A percentile compares a stretch with the other conserved stretches of the same genome.
These are phyloP conservation scores for Ditylenchus weischeri DNA, from an alignment of 2,888 invertebrate species.

Conservation along the genomic window DNA sequence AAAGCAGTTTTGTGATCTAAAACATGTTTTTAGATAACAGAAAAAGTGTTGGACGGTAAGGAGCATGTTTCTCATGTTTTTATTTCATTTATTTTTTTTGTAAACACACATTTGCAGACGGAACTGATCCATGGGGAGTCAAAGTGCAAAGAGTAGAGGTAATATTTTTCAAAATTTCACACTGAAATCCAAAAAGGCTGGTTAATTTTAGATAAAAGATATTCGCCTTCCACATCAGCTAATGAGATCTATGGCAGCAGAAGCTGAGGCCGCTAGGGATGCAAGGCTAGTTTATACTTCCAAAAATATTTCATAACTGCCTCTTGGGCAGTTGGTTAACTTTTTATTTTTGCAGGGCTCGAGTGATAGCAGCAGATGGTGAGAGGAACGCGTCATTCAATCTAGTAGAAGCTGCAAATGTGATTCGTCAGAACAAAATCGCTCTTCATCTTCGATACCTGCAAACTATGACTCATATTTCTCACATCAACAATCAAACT, in stretches of 20 bases:
- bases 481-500: constrained; percentile 45
- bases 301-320: too few species aligned
- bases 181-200: background rate
- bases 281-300: constrained; percentile 58
- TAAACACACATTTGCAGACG: constrained; percentile 37
- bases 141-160: constrained; percentile 64
- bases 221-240: constrained; percentile 84
- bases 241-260: constrained; percentile 91
- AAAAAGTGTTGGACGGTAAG: constrained; percentile 62
- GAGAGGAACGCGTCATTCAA: constrained; percentile 48
- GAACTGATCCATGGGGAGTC: constrained; percentile 62
- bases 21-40: constrained; percentile 43
- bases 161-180: background rate
- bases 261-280: constrained; percentile 87
- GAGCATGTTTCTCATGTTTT: too few species aligned
- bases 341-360: constrained; percentile 58
- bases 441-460: constrained; percentile 42
- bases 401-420: constrained; percentile 41
- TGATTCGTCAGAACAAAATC: constrained; percentile 35
- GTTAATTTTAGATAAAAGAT: constrained; percentile 63
- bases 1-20: background rate
- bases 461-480: constrained; percentile 48
- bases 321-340: too few species aligned
- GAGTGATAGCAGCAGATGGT: constrained; percentile 55
- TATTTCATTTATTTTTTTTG: too few species aligned